Conservation (phyloP, 2,888 invertebrate genomes). For the Ecdyonurus torrentis region DNA sequence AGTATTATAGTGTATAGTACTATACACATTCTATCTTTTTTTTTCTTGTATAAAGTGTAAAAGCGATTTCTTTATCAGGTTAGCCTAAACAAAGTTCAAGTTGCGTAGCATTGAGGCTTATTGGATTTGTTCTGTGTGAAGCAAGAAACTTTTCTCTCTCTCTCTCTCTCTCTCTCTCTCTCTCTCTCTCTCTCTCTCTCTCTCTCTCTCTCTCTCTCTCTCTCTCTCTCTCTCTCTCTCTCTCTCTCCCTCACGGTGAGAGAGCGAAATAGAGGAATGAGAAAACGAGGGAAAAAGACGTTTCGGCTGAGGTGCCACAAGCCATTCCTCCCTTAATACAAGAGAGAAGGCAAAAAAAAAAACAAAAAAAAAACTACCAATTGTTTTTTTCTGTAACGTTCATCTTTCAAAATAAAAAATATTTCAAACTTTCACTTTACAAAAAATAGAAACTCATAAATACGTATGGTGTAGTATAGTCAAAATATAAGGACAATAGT, state of each 20-base stretch:
- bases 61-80: constrained; percentile 3
- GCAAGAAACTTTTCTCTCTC: not conserved
- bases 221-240: not conserved
- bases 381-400: too few species aligned
- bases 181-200: not conserved
- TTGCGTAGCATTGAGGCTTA: constrained; percentile 4
- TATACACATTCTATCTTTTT: too few species aligned
- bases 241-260: not conserved
- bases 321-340: too few species aligned
- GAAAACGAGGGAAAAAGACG: not conserved
- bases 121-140: constrained; percentile 2
- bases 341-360: too few species aligned
- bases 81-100: constrained; percentile 3
- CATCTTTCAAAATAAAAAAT: too few species aligned
- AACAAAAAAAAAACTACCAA: too few species aligned
- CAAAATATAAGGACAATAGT: too few species aligned
- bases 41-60: too few species aligned
- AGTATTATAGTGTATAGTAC: too few species aligned
- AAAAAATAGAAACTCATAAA: too few species aligned
- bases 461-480: too few species aligned
- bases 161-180: not conserved
- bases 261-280: not conserved
- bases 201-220: not conserved
- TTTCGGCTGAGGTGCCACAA: not conserved
- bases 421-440: too few species aligned